phyloP scores from a whole-genome alignment of 2,113 vertebrate species.

The Lagenorhynchus albirostris region DNA sequence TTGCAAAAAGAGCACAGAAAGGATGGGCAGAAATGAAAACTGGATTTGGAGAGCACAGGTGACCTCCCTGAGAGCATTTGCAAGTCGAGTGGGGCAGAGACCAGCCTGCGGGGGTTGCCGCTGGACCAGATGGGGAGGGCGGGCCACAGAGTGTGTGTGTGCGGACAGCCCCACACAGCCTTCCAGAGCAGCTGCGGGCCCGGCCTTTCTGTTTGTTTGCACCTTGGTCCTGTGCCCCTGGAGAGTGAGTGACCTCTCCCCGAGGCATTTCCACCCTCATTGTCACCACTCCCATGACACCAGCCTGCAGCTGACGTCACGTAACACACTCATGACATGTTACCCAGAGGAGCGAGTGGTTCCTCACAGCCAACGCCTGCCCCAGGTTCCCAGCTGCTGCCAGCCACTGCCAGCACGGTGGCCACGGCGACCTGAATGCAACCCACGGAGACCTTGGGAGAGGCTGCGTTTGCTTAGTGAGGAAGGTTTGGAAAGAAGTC shows the following conservation, averaged over 20 bases:
- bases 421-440: background rate
- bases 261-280: background rate
- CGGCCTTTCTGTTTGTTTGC: background rate
- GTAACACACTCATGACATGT: no score
- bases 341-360: background rate
- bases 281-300: background rate
- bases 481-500: background rate
- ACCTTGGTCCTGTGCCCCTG: background rate
- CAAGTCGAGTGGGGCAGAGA: background rate
- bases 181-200: background rate
- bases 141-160: background rate
- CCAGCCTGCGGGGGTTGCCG: background rate
- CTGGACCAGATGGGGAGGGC: background rate
- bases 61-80: background rate
- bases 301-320: background rate
- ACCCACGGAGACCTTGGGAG: background rate
- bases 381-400: background rate
- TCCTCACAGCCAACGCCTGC: background rate
- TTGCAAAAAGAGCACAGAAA: background rate
- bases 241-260: background rate
- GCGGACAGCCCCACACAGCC: background rate
- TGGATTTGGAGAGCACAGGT: background rate
- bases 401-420: fast-evolving
- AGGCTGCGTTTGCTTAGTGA: background rate
- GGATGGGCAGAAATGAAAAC: background rate